Evolutionary conservation across 2,113 vertebrate species (phyloP), one percentile per base, ranked within the genome.

Genomic region (Lagopus leucura): DNA sequence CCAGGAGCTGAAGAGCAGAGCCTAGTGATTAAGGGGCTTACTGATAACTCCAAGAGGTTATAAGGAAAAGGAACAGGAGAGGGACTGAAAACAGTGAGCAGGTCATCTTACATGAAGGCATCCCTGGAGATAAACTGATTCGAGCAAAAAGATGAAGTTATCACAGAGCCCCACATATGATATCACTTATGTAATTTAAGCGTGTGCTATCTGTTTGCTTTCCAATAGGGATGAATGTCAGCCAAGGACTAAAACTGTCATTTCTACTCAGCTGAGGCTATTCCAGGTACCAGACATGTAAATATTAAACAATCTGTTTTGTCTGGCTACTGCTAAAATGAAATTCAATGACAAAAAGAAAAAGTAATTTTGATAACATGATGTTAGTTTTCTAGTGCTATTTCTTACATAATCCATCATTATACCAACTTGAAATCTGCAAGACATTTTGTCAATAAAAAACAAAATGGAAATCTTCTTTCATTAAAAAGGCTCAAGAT

Each of bases 191-290:
- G 63, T 45, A 50, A 57, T 65, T 10, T 36, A 82, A 70, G 43
- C 91, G 63, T 85, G 82, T 76, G 78, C n/a, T 66, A 72, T 57
- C 55, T 77, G 21, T 88, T 60, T 87, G 54, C 71, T 93, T 79
- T 87, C 45, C 74, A 73, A 2, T 21, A 72, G 77, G 60, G 43
- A 20, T 52, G 61, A 77, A 64, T 78, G 27, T 86, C 74, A 89
- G 73, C 24, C 36, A 79, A 79, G 83, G 84, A 84, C 17, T 25
- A 78, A 72, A 83, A 32, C n/a, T 81, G 22, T 77, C 61, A 54
- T 88, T 63, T 89, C 80, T 90, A 48, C 22, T 90, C 58, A 4
- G 4, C 57, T 84, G 48, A 82, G 74, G 63, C 67, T 54, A 13
- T 88, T 86, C 71, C 81, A 76, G n/a, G 40, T 85, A 72, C 20